Base-by-base conservation (phyloP, 2,113 vertebrate genomes). In the Peromyscus leucopus region DNA sequence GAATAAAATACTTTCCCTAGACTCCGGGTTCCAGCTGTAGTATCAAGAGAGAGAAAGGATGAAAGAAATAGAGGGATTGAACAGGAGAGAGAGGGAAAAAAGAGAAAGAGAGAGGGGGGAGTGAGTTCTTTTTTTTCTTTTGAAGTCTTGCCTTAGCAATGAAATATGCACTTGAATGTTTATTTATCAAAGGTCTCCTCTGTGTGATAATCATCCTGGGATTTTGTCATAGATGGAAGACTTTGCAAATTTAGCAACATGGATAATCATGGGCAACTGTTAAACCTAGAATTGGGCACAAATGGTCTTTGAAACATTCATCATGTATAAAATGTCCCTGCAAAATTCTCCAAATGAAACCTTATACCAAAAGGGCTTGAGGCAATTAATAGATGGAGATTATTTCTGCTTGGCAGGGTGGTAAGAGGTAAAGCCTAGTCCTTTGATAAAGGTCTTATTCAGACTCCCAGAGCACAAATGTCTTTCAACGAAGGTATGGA, bases 91-190 rank as follows among this genome's bases (percentile, higher is more conserved):
- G 5, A 90, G 97, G 97, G 48, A 5, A 55, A 55, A 39, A 33
- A 76, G 33, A 55, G 39, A 33, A 12, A 17, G 59, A 91, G 96
- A 82, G 76, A 65, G 92, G 91, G 80, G 42, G 80, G 55, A 92
- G 93, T 63, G 95, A 75, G 39, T 84, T 84, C 6, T 92, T 89
- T 55, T 13, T 10, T 97, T 89, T 97, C 76, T 97, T 98, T 98
- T 97, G 96, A 98, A 98, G 92, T 96, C 48, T 93, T 97, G 94
- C 89, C 90, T 98, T 90, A 93, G 90, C 95, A 97, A 11, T 83
- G 96, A 78, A 13, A 51, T 83, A 96, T 96, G 63, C 24, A 42
- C 78, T 97, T 89, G 95, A 84, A 95, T 98, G 86, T 97, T 98
- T 97, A 83, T 86, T 90, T 59, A n/a, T 67, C 86, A 92, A 76